Percentiles rank a stretch among this genome's conserved stretches.
These are phyloP conservation scores for Drosophila sulfurigaster DNA, from an alignment of 1,140 invertebrate species.

Conservation along the genomic window DNA sequence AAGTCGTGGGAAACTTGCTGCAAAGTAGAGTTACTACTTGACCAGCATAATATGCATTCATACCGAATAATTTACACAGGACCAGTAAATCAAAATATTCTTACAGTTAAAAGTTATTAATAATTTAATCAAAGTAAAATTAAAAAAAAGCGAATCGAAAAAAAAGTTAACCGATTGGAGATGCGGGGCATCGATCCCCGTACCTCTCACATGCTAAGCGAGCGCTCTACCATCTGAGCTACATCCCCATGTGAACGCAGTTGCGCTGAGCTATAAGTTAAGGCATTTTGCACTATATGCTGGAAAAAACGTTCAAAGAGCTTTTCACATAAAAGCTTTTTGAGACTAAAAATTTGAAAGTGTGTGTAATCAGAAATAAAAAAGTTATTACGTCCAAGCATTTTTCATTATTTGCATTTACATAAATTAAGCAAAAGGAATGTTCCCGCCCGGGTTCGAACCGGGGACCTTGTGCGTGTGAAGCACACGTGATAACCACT, in stretches of 20 bases:
- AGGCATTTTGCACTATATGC: not conserved
- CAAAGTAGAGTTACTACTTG: slow-evolving; percentile 32
- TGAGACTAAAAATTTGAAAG: not conserved
- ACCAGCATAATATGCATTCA: slow-evolving; percentile 58
- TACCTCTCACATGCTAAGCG: slow-evolving; percentile 94
- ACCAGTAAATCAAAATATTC: too few relatives aligned
- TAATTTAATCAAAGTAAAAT: slow-evolving; percentile 21
- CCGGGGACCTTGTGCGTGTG: slow-evolving; percentile 89
- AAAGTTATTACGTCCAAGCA: not conserved
- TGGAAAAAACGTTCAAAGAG: slow-evolving; percentile 26
- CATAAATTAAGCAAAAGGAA: not conserved
- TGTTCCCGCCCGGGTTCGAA: slow-evolving; percentile 88
- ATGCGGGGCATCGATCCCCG: slow-evolving; percentile 92
- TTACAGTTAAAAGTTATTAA: slow-evolving; percentile 18
- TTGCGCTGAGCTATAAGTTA: not conserved
- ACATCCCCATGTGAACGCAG: not conserved
- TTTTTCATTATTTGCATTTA: too few relatives aligned
- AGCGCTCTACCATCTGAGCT: slow-evolving; percentile 91
- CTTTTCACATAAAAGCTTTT: slow-evolving; percentile 39
- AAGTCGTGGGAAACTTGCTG: slow-evolving; percentile 58
- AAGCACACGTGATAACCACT: slow-evolving; percentile 88
- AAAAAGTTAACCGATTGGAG: slow-evolving; percentile 23
- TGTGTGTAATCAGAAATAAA: too few relatives aligned
- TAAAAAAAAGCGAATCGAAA: slow-evolving; percentile 10
- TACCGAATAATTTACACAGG: slow-evolving; percentile 39